Evolutionary conservation across 2,888 invertebrate genomes (phyloP), one percentile per base, ranked within the genome.

Genomic region (Drosophila mayaguana): DNA sequence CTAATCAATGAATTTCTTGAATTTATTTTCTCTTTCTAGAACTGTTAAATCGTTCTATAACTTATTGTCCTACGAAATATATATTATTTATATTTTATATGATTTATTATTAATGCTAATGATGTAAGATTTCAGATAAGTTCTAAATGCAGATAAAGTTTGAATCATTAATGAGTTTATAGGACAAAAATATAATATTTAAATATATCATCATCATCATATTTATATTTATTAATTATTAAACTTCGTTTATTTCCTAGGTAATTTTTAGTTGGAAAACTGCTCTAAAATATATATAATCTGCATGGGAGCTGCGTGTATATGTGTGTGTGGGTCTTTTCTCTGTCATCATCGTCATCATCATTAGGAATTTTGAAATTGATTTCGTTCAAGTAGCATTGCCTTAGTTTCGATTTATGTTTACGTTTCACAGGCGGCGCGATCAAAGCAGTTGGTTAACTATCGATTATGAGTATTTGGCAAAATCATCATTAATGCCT

Each of bases 291-390:
- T 51, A 16, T 2, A 22, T 53, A 25, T n/a, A 38, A 20, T 18
- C 16, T 22, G 0, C 2, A 16, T 36, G 32, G 3, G 18, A 20
- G 12, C 12, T 40, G 43, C 16, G 42, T 25, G 25, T 36, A 8
- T 28, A 20, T 36, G 36, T 40, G 63, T 11, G 22, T 32, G 28
- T 14, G n/a, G 5, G 9, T 14, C 18, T 18, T 28, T 28, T 28
- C 32, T 18, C 11, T 42, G 14, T 18, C 12, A 60, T 65, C 50
- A 50, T 50, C 65, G 51, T 64, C 48, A 50, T 50, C 50, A 65
- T 64, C 65, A 65, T 64, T 64, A 64, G 51, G 50, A 22, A 32
- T 63, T 28, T 59, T 8, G 18, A 25, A 62, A 36, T 32, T 46
- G 5, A 45, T 36, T 28, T 46, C 16, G 63, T 11, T 61, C n/a